These are phyloP conservation scores for Carassius gibelio DNA, from an alignment of 2,113 vertebrate genomes.

Conservation along the genomic window DNA sequence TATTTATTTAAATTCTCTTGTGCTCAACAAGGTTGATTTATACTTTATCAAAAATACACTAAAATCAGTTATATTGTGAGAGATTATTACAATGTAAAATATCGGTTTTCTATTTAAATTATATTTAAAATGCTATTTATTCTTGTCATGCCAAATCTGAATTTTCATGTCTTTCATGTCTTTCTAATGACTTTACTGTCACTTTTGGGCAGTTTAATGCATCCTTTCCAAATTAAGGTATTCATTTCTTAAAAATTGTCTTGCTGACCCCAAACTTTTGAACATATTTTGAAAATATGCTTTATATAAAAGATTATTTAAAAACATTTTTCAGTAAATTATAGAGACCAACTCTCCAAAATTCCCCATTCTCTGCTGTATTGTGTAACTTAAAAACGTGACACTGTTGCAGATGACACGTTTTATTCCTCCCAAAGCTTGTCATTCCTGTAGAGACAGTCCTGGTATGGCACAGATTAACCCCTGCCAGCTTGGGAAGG, in stretches of 20 bases:
- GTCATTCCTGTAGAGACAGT: slow-evolving; percentile 9
- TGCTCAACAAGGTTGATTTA: neutral
- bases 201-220: neutral
- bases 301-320: neutral
- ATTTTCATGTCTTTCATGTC: neutral
- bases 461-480: slow-evolving; percentile 40
- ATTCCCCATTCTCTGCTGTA: neutral
- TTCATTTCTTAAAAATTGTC: neutral
- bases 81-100: neutral
- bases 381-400: neutral
- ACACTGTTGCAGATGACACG: neutral
- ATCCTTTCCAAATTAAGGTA: neutral
- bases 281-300: neutral
- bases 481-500: slow-evolving; percentile 32
- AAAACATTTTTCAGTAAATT: neutral
- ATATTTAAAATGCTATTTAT: neutral
- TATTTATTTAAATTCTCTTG: neutral
- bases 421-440: slow-evolving; percentile 44
- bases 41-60: neutral
- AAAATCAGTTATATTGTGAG: neutral
- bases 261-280: neutral
- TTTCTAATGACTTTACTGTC: neutral
- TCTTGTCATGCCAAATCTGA: neutral
- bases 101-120: neutral
- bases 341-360: neutral